Base-by-base conservation (phyloP, 2,113 vertebrate species). In the Vicugna pacos region DNA sequence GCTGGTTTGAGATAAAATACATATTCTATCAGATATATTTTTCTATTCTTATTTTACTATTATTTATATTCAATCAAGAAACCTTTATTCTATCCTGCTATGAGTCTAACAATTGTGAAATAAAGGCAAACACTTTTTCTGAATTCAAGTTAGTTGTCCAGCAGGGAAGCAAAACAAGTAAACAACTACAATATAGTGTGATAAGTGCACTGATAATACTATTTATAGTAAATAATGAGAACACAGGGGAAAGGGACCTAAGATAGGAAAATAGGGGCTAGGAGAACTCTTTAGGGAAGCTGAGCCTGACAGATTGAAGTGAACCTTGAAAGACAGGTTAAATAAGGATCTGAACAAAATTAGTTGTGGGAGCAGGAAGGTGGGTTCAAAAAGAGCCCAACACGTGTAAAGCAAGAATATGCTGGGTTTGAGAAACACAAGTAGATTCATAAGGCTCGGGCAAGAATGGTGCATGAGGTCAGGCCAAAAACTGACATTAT, bases 1-100 rank as follows among this genome's bases (percentile, higher is more conserved):
- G 65, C 20, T 82, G 32, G 26, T 46, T 81, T 87, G 32, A 91
- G 28, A 81, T 75, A 91, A 87, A 82, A 87, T 42, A 52, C n/a
- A 35, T 46, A 80, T 73, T 60, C 26, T 69, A 52, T 86, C 30
- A 65, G 10, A 64, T 28, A 50, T 38, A 50, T 79, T 72, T 96
- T 90, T 79, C 35, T 38, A 24, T 88, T 87, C 19, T 84, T 85
- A 70, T 65, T 87, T 81, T 94, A 86, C 56, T 58, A 73, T 89
- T 83, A 54, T 84, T 72, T 84, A 76, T 3, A 70, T 50, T 93
- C 7, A 69, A 54, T 77, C 6, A 17, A 82, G 64, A 64, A 79
- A 65, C 11, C 56, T 48, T 50, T 58, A 89, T 64, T 79, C 58
- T 91, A 80, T 14, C 56, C 28, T 50, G 22, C 28, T 58, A 70